Base-by-base conservation (phyloP, 2,888 invertebrate genomes). In the Odontocerum albicorne region DNA sequence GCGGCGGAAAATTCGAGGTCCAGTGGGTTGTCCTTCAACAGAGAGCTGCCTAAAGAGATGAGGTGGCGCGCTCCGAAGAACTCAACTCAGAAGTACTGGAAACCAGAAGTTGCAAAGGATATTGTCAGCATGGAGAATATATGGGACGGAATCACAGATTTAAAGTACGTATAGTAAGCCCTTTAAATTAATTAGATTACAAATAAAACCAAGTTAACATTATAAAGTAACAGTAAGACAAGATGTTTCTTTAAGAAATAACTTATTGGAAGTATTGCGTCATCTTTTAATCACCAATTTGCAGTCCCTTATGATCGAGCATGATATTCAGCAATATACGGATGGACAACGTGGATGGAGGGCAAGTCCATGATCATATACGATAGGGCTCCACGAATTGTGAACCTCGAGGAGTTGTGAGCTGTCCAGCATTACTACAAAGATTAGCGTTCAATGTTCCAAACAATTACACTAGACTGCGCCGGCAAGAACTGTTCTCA, bases 61-160 rank as follows among this genome's bases (percentile, higher is more conserved):
- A 75, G 78, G 59, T 75, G 73, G 63, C 64, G 69, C n/a, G 74
- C 80, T 1, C 81, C 83, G 0, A 64, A 64, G 8, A 82, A 82
- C 63, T 67, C 75, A 27, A 77, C 81, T 1, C 69, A 74, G 49
- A 70, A 73, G 20, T 71, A 75, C 56, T 86, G 85, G 85, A 66
- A 81, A 12, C 72, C 75, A 0, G 79, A 81, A 27, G 72, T 78
- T 32, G 83, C 83, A 0, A 69, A 72, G 51, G 81, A 83, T 32
- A 68, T 87, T 1, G 79, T 82, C 49, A 79, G 80, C 0, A 79
- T 86, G 72, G 81, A 83, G 53, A 73, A 79, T 17, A 82, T 86
- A 2, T 86, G 84, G 84, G 77, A 83, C 60, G 83, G 79, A 31
- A 85, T 87, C 17, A 82, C 82, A 4, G 75, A 83, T 64, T 69